These are phyloP conservation scores for Nomada hirtipes DNA, from an alignment of 2,888 invertebrate species.

Conservation along the genomic window DNA sequence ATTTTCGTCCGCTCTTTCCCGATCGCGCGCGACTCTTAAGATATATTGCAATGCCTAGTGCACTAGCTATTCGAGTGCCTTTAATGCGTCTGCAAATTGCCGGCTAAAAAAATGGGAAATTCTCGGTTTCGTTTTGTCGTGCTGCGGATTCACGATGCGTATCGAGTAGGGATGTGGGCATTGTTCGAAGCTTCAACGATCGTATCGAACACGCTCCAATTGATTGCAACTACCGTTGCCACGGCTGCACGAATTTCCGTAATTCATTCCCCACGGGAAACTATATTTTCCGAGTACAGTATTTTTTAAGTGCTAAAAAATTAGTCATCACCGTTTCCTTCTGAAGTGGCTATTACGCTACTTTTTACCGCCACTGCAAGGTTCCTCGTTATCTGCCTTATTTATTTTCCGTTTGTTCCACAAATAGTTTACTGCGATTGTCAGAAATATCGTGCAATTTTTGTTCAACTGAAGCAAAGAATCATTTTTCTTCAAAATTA, in stretches of 20 bases:
- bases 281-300: too few relatives aligned
- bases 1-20: background rate
- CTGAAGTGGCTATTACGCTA: background rate
- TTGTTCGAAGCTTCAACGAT: constrained; percentile 53
- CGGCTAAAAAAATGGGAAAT: background rate
- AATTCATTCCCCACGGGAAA: background rate
- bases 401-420: too few relatives aligned
- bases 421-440: too few relatives aligned
- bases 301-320: too few relatives aligned
- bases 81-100: too few relatives aligned
- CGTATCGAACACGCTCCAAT: constrained; percentile 67
- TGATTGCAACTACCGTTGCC: constrained; percentile 68
- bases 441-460: too few relatives aligned
- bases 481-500: background rate
- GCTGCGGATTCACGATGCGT: constrained; percentile 5
- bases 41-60: too few relatives aligned
- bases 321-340: background rate
- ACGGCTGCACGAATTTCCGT: constrained; percentile 39
- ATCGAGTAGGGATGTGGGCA: constrained; percentile 47
- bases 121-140: background rate
- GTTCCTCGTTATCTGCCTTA: constrained; percentile 39
- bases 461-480: background rate
- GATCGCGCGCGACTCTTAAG: background rate
- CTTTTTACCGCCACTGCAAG: constrained; percentile 34
- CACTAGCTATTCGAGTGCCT: too few relatives aligned